Evolutionary conservation across 2,888 invertebrate species (phyloP), one percentile per base, ranked within the genome.

Genomic region (Crioceris asparagi): DNA sequence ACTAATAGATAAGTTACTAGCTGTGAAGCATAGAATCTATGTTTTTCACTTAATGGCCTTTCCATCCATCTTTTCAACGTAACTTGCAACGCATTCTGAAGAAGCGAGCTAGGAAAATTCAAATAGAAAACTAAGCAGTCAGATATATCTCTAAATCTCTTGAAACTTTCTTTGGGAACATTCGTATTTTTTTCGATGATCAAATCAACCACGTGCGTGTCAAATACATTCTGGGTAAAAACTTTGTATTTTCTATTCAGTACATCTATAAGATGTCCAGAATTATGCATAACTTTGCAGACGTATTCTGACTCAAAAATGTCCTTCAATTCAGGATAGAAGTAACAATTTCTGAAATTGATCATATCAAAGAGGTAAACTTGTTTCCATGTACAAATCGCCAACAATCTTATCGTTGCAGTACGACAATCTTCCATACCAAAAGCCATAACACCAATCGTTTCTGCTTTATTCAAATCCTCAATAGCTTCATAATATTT

Each of bases 251-350:
- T 35, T 21, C 46, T 38, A 38, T 44, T 43, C 3, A 52, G 43
- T 29, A 47, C 36, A 38, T 51, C 51, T 15, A 50, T 39, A 15
- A 50, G 26, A 17, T 44, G 45, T 5, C 51, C 47, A 38, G 47
- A 46, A 37, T 45, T 46, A 36, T 52, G 49, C 1, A 52, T 47
- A 6, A 52, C 47, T 39, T 52, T 52, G 12, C 45, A 45, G 5
- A 48, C 39, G 35, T 38, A 46, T 26, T 47, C 45, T 6, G 45
- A 44, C 40, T 50, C 49, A 17, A 52, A 43, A 8, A 52, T 44
- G 7, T 46, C 41, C 37, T 48, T 50, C 4, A 52, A 19, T 41
- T 49, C 52, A 8, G 45, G 44, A 33, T 50, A 49, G 17, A 50
- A 39, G 27, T 44, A 35, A 8, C 43, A 35, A 16, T 45, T 40